Evolutionary conservation across 2,113 vertebrate genomes (phyloP).

Genomic region (Eulacestoma nigropectus): DNA sequence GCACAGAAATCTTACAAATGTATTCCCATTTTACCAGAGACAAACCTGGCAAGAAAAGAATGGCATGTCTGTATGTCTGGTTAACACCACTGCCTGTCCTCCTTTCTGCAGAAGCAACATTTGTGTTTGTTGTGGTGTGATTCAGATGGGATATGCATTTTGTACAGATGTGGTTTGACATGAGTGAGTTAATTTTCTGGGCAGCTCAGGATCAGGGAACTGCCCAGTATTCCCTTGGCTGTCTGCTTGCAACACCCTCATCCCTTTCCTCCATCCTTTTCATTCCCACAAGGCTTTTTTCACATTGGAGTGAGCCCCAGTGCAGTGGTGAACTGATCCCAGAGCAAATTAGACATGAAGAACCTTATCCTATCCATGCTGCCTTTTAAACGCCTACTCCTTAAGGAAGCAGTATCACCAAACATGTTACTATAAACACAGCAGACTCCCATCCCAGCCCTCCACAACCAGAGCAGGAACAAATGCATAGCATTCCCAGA

Average conservation of each 20-base stretch:
- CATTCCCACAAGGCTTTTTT: background rate
- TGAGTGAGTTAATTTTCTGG: background rate
- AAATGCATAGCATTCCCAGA: background rate
- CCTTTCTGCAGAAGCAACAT: background rate
- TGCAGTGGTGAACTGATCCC: background rate
- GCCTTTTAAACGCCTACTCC: background rate
- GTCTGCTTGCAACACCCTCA: background rate
- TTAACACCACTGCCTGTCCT: background rate
- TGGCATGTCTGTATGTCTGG: background rate
- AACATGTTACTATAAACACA: background rate
- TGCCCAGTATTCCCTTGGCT: background rate
- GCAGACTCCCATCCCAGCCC: background rate
- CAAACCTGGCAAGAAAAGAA: background rate
- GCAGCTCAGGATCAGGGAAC: background rate
- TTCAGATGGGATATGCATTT: background rate
- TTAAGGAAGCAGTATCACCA: background rate
- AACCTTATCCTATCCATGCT: background rate
- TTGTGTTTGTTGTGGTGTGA: background rate
- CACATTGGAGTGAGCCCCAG: background rate
- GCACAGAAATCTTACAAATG: background rate
- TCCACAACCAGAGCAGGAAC: background rate
- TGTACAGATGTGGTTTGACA: background rate
- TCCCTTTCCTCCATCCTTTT: background rate
- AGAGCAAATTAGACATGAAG: background rate
- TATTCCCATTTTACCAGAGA: background rate